A percentile compares a stretch with the other conserved stretches of the same genome.
Conservation (phyloP, 2,797 vertebrate genomes). For the Enoplosus armatus region DNA sequence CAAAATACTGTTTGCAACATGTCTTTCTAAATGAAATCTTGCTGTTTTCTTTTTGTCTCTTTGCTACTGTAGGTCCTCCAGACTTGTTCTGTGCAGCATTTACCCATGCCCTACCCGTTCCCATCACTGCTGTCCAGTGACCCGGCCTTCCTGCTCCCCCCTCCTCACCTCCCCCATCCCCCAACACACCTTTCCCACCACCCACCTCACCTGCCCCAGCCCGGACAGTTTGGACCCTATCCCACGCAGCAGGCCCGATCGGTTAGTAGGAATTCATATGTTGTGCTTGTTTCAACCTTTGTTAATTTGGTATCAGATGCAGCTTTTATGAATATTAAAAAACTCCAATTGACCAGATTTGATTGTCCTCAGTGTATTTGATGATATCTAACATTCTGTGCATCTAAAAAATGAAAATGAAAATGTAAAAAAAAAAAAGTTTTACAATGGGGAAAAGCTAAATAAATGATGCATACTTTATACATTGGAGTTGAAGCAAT, state of each 20-base stretch:
- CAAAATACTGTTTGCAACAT: not conserved
- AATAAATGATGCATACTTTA: slow-evolving; percentile 29
- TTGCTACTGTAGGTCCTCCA: slow-evolving; percentile 90
- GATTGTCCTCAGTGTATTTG: not conserved
- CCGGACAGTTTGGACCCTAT: slow-evolving; percentile 96
- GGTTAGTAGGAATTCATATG: slow-evolving; percentile 81
- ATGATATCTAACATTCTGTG: not conserved
- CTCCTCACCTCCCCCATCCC: slow-evolving; percentile 87
- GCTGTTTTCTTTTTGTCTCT: slow-evolving; percentile 28
- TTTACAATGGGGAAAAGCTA: slow-evolving; percentile 7
- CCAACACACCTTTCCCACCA: slow-evolving; percentile 94
- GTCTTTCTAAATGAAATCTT: not conserved
- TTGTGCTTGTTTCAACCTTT: not conserved
- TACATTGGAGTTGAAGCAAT: slow-evolving; percentile 5
- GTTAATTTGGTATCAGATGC: not conserved
- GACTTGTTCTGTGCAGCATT: slow-evolving; percentile 97
- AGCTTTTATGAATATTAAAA: too few relatives aligned
- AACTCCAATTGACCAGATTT: not conserved
- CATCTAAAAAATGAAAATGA: not conserved
- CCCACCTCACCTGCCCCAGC: slow-evolving; percentile 93
- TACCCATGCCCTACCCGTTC: slow-evolving; percentile 96
- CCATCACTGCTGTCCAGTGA: slow-evolving; percentile 96
- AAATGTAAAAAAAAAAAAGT: not conserved
- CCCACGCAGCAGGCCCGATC: slow-evolving; percentile 95
- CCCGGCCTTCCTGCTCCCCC: slow-evolving; percentile 91